Percentiles rank a stretch among this genome's conserved stretches.
These are phyloP conservation scores for Diloba caeruleocephala DNA, from an alignment of 2,888 invertebrate genomes.

Conservation along the genomic window DNA sequence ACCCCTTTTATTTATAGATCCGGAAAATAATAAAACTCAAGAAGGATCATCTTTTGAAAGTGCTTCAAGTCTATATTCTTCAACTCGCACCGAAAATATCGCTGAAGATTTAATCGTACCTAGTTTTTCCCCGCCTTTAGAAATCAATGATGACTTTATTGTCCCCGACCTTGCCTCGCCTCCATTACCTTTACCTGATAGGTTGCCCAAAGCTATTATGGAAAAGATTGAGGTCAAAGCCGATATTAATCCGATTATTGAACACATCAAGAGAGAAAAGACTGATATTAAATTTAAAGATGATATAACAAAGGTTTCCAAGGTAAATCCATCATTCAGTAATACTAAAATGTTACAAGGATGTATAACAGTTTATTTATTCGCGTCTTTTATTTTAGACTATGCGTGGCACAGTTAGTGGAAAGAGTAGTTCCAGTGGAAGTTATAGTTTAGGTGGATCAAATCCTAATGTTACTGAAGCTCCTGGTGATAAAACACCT, in stretches of 20 bases:
- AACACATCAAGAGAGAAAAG: constrained; percentile 83
- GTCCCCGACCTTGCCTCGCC: constrained; percentile 83
- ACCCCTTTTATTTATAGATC: constrained; percentile 75
- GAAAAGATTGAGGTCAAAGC: constrained; percentile 83
- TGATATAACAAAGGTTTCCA: constrained; percentile 67
- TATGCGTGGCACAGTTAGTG: constrained; percentile 77
- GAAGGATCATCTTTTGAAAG: constrained; percentile 97
- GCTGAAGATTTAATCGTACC: constrained; percentile 91
- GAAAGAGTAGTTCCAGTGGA: constrained; percentile 87
- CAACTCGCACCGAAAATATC: constrained; percentile 92
- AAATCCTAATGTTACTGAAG: constrained; percentile 82
- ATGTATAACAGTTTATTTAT: background rate
- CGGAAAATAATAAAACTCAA: constrained; percentile 89
- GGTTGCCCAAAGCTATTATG: constrained; percentile 70
- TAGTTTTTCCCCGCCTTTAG: constrained; percentile 89
- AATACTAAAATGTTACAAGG: too few relatives aligned
- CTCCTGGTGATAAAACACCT: constrained; percentile 66
- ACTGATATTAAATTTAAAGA: constrained; percentile 83
- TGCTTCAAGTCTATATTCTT: constrained; percentile 94
- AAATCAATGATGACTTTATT: constrained; percentile 85
- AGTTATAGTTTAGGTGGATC: constrained; percentile 86
- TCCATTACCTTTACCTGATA: constrained; percentile 82
- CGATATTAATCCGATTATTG: constrained; percentile 73
- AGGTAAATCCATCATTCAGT: constrained; percentile 49
- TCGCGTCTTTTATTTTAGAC: constrained; percentile 53